phyloP scores from a whole-genome alignment of 2,797 vertebrate species.

The Lacerta bilineata region DNA sequence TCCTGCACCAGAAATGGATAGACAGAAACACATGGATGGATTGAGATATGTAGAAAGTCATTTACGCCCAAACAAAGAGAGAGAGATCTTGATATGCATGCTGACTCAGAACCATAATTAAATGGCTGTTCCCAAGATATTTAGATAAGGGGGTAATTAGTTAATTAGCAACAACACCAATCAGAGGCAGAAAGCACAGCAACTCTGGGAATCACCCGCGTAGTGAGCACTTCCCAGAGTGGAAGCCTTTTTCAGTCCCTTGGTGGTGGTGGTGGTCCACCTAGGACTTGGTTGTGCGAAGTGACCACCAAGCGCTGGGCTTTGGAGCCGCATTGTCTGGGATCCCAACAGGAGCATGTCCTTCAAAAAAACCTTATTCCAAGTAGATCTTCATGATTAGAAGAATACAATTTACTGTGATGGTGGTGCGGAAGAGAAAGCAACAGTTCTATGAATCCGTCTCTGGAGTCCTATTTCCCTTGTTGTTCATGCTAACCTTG shows the following conservation, averaged over 20 bases:
- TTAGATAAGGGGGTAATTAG: conserved; percentile 35
- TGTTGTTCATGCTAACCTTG: neutral
- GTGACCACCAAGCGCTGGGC: neutral
- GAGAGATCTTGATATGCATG: conserved; percentile 14
- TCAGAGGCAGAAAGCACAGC: conserved; percentile 31
- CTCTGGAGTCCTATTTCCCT: neutral
- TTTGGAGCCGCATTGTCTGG: neutral
- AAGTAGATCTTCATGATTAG: neutral
- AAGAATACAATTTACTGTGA: neutral
- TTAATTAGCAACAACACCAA: conserved; percentile 45
- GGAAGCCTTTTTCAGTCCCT: neutral
- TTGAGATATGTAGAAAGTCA: neutral
- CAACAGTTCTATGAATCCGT: neutral
- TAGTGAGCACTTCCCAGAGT: neutral
- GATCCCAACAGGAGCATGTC: neutral
- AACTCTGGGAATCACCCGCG: conserved; percentile 12
- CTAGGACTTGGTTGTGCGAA: neutral
- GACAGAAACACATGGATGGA: neutral
- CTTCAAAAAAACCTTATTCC: neutral
- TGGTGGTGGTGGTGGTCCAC: neutral
- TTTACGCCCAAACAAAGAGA: neutral
- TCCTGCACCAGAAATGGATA: neutral
- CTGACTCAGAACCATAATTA: conserved; percentile 42
- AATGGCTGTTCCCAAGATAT: conserved; percentile 39
- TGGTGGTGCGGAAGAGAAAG: neutral